Percentiles rank a stretch among this genome's conserved stretches.
Evolutionary conservation across 2,888 invertebrate genomes (phyloP).

Genomic region (Zygogramma bicolorata): DNA sequence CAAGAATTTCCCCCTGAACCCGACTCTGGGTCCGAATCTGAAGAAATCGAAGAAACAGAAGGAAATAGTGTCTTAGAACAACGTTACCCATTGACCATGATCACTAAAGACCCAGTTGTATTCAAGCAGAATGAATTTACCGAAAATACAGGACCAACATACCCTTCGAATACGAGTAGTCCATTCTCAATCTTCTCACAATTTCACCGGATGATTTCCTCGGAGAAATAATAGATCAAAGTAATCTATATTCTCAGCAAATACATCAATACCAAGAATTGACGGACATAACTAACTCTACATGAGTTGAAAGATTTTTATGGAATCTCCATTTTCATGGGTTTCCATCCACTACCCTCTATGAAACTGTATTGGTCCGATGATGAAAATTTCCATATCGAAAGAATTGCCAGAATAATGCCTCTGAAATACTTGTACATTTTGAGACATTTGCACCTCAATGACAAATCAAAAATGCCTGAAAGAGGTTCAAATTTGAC

Average conservation of each 20-base stretch:
- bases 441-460: conserved; percentile 11
- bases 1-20: background rate
- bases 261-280: conserved; percentile 9
- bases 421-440: conserved; percentile 43
- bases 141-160: conserved; percentile 18
- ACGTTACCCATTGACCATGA: conserved; percentile 13
- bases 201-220: background rate
- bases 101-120: conserved; percentile 3
- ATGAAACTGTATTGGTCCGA: conserved; percentile 40
- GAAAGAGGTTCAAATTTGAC: conserved; percentile 22
- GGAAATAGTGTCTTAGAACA: background rate
- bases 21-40: background rate
- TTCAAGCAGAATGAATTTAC: conserved; percentile 1
- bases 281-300: background rate
- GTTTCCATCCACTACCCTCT: conserved; percentile 31
- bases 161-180: conserved; percentile 1
- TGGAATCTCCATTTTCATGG: conserved; percentile 21
- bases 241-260: conserved; percentile 8
- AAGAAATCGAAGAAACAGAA: background rate
- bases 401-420: conserved; percentile 41
- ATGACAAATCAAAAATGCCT: conserved; percentile 28
- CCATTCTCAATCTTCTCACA: conserved; percentile 8
- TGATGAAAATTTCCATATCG: conserved; percentile 38
- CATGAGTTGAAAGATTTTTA: too few relatives aligned
- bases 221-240: background rate